Evolutionary conservation across 2,797 vertebrate genomes (phyloP), one percentile per base, ranked within the genome.

Genomic region (Tinamus major): DNA sequence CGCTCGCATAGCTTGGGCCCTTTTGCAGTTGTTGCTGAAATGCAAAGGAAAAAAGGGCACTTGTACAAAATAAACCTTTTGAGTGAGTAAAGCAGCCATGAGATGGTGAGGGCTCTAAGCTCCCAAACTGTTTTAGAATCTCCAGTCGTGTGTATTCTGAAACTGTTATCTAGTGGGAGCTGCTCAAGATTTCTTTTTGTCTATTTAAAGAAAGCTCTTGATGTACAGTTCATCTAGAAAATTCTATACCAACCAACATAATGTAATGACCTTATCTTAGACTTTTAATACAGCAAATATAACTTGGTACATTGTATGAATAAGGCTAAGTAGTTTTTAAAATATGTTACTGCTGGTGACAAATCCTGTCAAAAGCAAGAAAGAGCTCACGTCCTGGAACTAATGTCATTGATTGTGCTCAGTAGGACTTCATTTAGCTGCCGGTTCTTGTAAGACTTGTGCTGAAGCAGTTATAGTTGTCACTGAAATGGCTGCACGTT

Each of bases 401-500:
- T 87, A 55, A 84, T 62, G 70, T 77, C 26, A 41, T 42, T 90
- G 59, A 76, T 72, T 88, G 64, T 79, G 64, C 71, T 96, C 93
- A 82, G 56, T 64, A n/a, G 79, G 82, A 91, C 68, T 94, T 92
- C 51, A 77, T 82, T 94, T 86, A 88, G 75, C 80, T 79, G 31
- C 68, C 64, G 77, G 68, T 77, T 87, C 33, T 68, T 79, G 24
- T 74, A 77, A 74, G 77, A 16, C 53, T 64, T 89, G 41, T 26
- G 56, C 33, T 64, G 90, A 46, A 77, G 18, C 35, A 56, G 64
- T 65, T 82, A 41, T 76, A 84, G 79, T 92, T 90, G 72, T 87
- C 65, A 58, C 64, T 94, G 80, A 82, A 88, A 85, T 48, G 46
- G n/a, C 15, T 80, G 75, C 65, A 71, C 6, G 31, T 29, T 59